Percentiles rank a stretch among this genome's conserved stretches.
phyloP scores from a whole-genome alignment of 2,888 invertebrate genomes.

The Conchocele bisecta region DNA sequence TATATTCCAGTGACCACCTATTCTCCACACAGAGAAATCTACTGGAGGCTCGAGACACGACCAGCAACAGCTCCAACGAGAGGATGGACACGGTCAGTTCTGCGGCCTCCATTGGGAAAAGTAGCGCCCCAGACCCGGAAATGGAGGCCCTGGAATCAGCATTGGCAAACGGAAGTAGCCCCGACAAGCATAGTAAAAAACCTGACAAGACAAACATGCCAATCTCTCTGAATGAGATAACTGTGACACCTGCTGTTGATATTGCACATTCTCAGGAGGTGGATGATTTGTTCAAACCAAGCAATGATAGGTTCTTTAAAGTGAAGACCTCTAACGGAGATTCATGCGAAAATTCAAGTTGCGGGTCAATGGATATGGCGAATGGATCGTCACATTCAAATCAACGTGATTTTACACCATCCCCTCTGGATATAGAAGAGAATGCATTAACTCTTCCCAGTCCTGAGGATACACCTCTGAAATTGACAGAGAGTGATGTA shows the following conservation, averaged over 20 bases:
- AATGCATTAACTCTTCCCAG: too few species aligned
- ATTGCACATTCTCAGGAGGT: slow-evolving; percentile 48
- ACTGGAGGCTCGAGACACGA: slow-evolving; percentile 36
- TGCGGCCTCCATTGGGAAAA: slow-evolving; percentile 57
- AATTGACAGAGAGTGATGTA: too few species aligned
- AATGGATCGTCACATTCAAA: too few species aligned
- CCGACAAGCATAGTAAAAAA: slow-evolving; percentile 11
- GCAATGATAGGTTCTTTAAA: slow-evolving; percentile 50
- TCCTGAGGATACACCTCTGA: too few species aligned
- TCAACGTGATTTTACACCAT: too few species aligned
- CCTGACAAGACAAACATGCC: slow-evolving; percentile 22
- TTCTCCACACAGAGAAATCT: background rate
- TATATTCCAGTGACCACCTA: slow-evolving; percentile 3
- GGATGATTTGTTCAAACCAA: slow-evolving; percentile 65
- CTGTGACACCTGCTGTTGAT: slow-evolving; percentile 4
- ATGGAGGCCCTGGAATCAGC: slow-evolving; percentile 45
- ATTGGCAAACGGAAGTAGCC: slow-evolving; percentile 2
- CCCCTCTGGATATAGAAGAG: too few species aligned
- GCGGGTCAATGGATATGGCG: slow-evolving; percentile 43
- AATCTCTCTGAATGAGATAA: slow-evolving; percentile 17
- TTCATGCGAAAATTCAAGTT: slow-evolving; percentile 38
- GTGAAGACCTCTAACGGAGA: slow-evolving; percentile 24
- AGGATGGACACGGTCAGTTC: slow-evolving; percentile 62
- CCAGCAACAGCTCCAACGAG: slow-evolving; percentile 46
- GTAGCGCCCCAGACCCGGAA: slow-evolving; percentile 39